These are phyloP conservation scores for Muscina levida DNA, from an alignment of 2,888 invertebrate genomes.

Conservation along the genomic window DNA sequence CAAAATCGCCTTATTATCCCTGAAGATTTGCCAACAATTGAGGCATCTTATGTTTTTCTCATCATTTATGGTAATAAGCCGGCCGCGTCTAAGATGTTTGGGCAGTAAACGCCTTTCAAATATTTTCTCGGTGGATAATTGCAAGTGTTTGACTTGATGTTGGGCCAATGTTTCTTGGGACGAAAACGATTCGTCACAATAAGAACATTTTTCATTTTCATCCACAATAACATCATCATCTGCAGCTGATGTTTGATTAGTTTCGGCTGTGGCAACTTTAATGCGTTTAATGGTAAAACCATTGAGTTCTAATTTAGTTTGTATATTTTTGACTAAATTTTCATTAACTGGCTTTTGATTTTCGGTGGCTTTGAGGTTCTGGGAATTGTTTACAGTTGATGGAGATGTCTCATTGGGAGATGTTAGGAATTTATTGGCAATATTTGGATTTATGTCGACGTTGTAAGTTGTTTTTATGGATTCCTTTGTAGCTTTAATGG, in stretches of 20 bases:
- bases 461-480: slow-evolving; percentile 60
- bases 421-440: slow-evolving; percentile 39
- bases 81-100: slow-evolving; percentile 70
- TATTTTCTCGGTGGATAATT: slow-evolving; percentile 67
- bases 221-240: not conserved
- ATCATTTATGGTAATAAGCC: slow-evolving; percentile 69
- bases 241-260: not conserved
- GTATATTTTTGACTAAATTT: slow-evolving; percentile 67
- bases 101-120: slow-evolving; percentile 69
- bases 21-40: slow-evolving; percentile 73
- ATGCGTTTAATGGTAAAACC: slow-evolving; percentile 69
- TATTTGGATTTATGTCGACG: slow-evolving; percentile 55
- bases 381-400: not conserved
- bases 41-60: slow-evolving; percentile 73
- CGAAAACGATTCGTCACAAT: slow-evolving; percentile 67
- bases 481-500: slow-evolving; percentile 56
- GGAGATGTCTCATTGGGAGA: slow-evolving; percentile 9
- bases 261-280: slow-evolving; percentile 32
- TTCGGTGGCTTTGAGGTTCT: not conserved
- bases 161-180: slow-evolving; percentile 69
- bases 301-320: slow-evolving; percentile 70
- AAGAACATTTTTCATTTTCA: slow-evolving; percentile 61
- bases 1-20: slow-evolving; percentile 71
- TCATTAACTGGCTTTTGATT: slow-evolving; percentile 44
- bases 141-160: slow-evolving; percentile 73